phyloP scores from a whole-genome alignment of 2,888 invertebrate genomes.

The Amaurobius ferox region DNA sequence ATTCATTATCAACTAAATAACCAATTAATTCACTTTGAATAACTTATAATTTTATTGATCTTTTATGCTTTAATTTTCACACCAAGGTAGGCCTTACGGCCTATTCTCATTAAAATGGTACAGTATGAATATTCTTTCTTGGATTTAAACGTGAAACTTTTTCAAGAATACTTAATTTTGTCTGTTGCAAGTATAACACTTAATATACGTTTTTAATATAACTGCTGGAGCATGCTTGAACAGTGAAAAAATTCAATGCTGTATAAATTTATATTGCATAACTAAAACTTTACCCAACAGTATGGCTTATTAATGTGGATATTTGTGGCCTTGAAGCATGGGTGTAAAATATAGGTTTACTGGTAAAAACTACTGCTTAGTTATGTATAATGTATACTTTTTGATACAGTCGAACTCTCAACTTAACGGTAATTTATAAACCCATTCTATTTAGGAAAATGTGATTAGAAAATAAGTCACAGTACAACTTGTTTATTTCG shows the following conservation, averaged over 20 bases:
- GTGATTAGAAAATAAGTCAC: too few species aligned
- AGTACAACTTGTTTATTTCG: too few species aligned
- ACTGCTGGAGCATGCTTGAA: neutral
- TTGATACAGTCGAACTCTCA: neutral
- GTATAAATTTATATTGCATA: slow-evolving; percentile 4
- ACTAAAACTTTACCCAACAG: slow-evolving; percentile 7
- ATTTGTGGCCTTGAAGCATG: slow-evolving; percentile 8
- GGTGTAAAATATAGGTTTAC: neutral
- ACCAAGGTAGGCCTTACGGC: neutral
- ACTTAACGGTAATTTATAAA: too few species aligned
- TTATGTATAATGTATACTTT: neutral
- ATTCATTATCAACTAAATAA: too few species aligned
- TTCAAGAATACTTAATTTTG: neutral
- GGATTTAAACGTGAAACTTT: neutral
- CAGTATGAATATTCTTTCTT: neutral
- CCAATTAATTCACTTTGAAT: too few species aligned
- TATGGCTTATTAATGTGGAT: slow-evolving; percentile 22
- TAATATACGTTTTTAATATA: too few species aligned
- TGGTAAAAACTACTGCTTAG: neutral
- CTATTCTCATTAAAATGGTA: neutral
- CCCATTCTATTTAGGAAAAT: too few species aligned
- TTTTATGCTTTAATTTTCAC: neutral
- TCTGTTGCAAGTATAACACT: too few species aligned
- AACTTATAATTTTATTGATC: too few species aligned
- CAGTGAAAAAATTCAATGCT: neutral